Base-by-base conservation (phyloP, 2,888 invertebrate genomes). In the Zeuzera pyrina region DNA sequence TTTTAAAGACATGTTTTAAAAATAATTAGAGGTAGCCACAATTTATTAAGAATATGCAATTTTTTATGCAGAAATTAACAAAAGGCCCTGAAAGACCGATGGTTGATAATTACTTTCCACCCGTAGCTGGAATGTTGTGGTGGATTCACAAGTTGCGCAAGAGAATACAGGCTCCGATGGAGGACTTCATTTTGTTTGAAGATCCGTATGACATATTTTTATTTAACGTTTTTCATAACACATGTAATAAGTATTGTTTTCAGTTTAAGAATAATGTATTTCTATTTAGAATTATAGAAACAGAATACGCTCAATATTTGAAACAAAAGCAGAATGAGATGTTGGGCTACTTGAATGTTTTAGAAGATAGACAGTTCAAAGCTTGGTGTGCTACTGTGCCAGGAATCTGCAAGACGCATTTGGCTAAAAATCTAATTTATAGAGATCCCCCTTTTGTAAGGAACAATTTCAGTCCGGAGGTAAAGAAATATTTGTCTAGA, bases 371-470 rank as follows among this genome's bases (percentile, higher is more conserved):
- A 15, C 85, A 92, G 38, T 89, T 91, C 52, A 72, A 84, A 11
- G 79, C 87, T 25, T 97, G 96, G 96, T 83, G 84, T 14, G 60
- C 68, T 0, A 86, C 79, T 2, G 90, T 93, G 2, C 88, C 90
- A 0, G 69, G 68, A 1, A 87, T 88, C 22, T 91, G 92, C 43
- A 78, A 87, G 30, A 66, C 59, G 2, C 87, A 90, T 49, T 79
- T 92, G 41, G 73, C 73, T 0, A 87, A 89, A 47, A 86, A 85
- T 29, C 78, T 91, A 5, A 74, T 93, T 15, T 68, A 79, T n/a
- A 68, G 87, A 28, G 71, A 77, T 27, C 78, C 85, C 0, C 76
- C 87, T 0, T 69, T 85, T 24, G 70, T 92, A 2, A 67, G 76
- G 23, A 76, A 90, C 22, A 93, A 93, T 63, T 92, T 93, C 45